A percentile compares a stretch with the other conserved stretches of the same genome.
These are phyloP conservation scores for Spodoptera frugiperda DNA, from an alignment of 1,140 invertebrate genomes.

Conservation along the genomic window DNA sequence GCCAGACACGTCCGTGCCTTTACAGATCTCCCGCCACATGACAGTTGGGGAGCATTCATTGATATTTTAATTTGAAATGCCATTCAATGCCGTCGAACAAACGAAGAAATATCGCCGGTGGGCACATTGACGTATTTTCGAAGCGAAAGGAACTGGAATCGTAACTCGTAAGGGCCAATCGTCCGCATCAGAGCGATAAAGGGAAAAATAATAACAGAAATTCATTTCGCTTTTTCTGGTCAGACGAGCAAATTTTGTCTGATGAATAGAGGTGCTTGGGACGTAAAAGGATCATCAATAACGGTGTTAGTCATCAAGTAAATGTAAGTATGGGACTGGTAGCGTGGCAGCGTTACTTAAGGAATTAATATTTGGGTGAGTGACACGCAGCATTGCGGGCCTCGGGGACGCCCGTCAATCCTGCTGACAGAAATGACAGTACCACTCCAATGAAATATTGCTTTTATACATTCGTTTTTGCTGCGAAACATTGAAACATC, in stretches of 20 bases:
- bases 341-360: constrained; percentile 59
- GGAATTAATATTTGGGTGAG: constrained; percentile 69
- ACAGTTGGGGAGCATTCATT: constrained; percentile 21
- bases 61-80: constrained; percentile 41
- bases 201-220: constrained; percentile 44
- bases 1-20: constrained; percentile 2
- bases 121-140: constrained; percentile 23
- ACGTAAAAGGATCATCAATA: constrained; percentile 64
- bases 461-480: constrained; percentile 37
- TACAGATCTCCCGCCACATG: constrained; percentile 10
- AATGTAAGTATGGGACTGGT: constrained; percentile 59
- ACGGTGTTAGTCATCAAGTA: constrained; percentile 60
- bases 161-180: constrained; percentile 27
- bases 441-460: constrained; percentile 40
- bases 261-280: constrained; percentile 50
- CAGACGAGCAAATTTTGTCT: constrained; percentile 50
- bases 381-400: constrained; percentile 52
- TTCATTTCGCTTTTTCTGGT: constrained; percentile 44
- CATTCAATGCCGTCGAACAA: constrained; percentile 29
- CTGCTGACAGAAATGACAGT: constrained; percentile 13
- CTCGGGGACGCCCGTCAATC: constrained; percentile 39
- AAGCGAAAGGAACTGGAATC: constrained; percentile 20
- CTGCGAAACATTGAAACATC: constrained; percentile 18
- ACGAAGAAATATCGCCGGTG: constrained; percentile 23
- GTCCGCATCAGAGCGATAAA: constrained; percentile 21